Conservation (phyloP, 2,113 vertebrate genomes). For the Poeciliopsis retropinna region DNA sequence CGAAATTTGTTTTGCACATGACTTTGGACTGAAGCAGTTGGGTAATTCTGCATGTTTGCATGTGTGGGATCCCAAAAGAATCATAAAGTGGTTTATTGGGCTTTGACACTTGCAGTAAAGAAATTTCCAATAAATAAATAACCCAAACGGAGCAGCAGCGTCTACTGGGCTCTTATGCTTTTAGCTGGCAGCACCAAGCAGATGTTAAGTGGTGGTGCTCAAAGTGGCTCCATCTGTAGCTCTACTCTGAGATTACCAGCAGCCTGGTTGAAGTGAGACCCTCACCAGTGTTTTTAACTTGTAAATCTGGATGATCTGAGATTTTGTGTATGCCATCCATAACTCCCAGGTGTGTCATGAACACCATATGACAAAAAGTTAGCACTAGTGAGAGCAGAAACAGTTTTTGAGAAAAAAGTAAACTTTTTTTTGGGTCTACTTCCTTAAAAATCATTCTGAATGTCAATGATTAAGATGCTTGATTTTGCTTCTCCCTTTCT, state of each 20-base stretch:
- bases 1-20: slow-evolving; percentile 1
- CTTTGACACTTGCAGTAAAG: slow-evolving; percentile 48
- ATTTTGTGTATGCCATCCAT: slow-evolving; percentile 3
- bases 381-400: slow-evolving; percentile 32
- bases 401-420: neutral
- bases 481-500: neutral
- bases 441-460: neutral
- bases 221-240: slow-evolving; percentile 63
- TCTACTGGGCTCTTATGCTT: slow-evolving; percentile 54
- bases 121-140: slow-evolving; percentile 31
- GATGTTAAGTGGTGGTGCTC: slow-evolving; percentile 57
- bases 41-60: neutral
- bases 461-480: neutral
- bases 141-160: slow-evolving; percentile 16
- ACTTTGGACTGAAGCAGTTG: neutral
- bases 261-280: slow-evolving; percentile 44
- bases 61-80: slow-evolving; percentile 23
- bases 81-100: slow-evolving; percentile 39
- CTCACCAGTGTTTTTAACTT: slow-evolving; percentile 55
- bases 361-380: slow-evolving; percentile 46
- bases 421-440: neutral
- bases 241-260: slow-evolving; percentile 55
- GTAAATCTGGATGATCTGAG: slow-evolving; percentile 31
- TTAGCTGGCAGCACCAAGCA: slow-evolving; percentile 53
- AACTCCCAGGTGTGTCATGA: slow-evolving; percentile 44